Conservation (phyloP, 2,888 invertebrate genomes). For the Anodontia alba region DNA sequence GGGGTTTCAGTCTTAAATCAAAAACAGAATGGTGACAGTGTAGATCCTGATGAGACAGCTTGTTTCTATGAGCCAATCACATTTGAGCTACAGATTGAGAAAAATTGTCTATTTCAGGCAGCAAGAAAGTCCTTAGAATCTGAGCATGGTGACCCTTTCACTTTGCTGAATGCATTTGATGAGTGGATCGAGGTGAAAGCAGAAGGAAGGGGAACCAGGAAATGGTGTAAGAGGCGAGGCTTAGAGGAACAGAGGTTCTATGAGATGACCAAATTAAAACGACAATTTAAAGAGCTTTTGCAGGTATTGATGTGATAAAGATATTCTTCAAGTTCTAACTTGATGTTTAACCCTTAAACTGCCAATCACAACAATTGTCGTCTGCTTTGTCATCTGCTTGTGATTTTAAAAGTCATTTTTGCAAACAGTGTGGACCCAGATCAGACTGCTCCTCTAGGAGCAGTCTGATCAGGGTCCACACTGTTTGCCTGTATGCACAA, state of each 20-base stretch:
- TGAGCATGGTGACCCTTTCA: slow-evolving; percentile 97
- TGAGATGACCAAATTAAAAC: slow-evolving; percentile 96
- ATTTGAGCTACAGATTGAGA: too few relatives aligned
- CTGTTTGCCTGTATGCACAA: background rate
- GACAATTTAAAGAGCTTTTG: slow-evolving; percentile 94
- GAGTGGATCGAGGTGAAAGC: slow-evolving; percentile 91
- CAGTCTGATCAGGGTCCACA: background rate
- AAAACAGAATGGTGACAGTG: too few relatives aligned
- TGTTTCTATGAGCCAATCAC: too few relatives aligned
- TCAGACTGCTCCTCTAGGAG: background rate
- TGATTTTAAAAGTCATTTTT: too few relatives aligned
- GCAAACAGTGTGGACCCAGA: background rate
- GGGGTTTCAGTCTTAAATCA: too few relatives aligned
- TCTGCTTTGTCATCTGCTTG: too few relatives aligned
- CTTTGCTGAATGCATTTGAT: slow-evolving; percentile 93
- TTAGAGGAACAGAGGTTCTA: slow-evolving; percentile 99
- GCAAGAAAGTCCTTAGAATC: slow-evolving; percentile 90
- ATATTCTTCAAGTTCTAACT: background rate
- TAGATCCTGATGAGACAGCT: too few relatives aligned
- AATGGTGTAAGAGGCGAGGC: slow-evolving; percentile 95
- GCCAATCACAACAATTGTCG: too few relatives aligned
- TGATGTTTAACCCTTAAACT: too few relatives aligned
- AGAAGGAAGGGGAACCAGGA: slow-evolving; percentile 85
- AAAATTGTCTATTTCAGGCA: slow-evolving; percentile 82
- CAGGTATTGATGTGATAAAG: slow-evolving; percentile 86